A percentile compares a stretch with the other conserved stretches of the same genome.
These are phyloP conservation scores for Amia ocellicauda DNA, from an alignment of 2,113 vertebrate genomes.

Conservation along the genomic window DNA sequence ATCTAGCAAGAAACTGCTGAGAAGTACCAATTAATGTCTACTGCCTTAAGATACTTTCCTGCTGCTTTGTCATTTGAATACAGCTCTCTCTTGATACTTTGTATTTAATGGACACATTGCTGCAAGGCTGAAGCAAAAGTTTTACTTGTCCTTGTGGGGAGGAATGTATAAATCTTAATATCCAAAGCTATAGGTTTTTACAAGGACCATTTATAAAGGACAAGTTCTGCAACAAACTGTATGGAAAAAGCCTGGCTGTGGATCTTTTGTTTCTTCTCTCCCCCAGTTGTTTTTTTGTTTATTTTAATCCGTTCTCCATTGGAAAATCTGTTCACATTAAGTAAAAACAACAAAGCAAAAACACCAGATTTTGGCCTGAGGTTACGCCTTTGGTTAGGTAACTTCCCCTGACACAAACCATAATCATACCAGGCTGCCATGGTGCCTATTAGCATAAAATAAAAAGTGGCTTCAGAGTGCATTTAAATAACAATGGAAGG, in stretches of 20 bases:
- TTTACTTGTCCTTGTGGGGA: too few relatives aligned
- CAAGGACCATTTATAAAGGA: constrained; percentile 9
- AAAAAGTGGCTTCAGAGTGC: constrained; percentile 18
- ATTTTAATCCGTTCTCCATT: constrained; percentile 28
- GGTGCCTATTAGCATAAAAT: constrained; percentile 22
- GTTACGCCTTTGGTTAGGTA: constrained; percentile 25
- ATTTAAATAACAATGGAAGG: constrained; percentile 24
- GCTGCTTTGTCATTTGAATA: too few relatives aligned
- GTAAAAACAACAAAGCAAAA: constrained; percentile 34
- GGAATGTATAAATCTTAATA: too few relatives aligned
- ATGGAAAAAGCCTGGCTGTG: constrained; percentile 39
- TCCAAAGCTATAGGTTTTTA: constrained; percentile 5
- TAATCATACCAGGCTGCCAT: constrained; percentile 20
- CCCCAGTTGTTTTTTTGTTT: constrained; percentile 24
- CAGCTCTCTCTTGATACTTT: too few relatives aligned
- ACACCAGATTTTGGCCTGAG: constrained; percentile 24
- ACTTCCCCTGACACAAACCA: constrained; percentile 12
- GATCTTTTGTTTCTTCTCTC: neutral
- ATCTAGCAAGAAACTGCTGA: too few relatives aligned
- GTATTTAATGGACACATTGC: too few relatives aligned
- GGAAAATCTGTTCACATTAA: constrained; percentile 16
- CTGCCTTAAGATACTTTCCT: too few relatives aligned
- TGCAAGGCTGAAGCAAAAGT: too few relatives aligned
- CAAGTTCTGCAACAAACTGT: constrained; percentile 10
- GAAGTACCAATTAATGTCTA: too few relatives aligned